phyloP scores from a whole-genome alignment of 2,113 vertebrate genomes.

The Lophochroa leadbeateri region DNA sequence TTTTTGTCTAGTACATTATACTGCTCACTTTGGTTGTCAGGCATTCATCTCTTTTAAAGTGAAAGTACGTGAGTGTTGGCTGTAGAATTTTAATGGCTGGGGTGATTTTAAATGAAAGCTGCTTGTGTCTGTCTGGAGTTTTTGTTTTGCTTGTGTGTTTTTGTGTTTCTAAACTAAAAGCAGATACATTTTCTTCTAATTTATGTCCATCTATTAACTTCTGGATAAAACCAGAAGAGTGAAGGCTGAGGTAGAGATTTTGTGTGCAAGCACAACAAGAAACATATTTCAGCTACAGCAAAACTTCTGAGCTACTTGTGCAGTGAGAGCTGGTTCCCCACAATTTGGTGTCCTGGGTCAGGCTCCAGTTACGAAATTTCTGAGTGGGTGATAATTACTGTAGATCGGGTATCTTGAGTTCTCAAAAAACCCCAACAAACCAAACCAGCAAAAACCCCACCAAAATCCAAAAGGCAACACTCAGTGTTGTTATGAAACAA shows the following conservation, averaged over 20 bases:
- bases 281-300: background rate
- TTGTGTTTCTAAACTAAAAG: background rate
- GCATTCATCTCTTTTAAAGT: slow-evolving; percentile 26
- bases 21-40: background rate
- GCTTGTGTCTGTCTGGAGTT: background rate
- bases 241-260: background rate
- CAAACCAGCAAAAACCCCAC: background rate
- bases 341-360: background rate
- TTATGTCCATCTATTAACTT: background rate
- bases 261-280: background rate
- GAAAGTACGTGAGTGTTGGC: slow-evolving; percentile 15
- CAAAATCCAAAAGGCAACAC: background rate
- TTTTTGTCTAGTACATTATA: background rate
- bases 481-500: background rate
- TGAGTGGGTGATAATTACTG: background rate
- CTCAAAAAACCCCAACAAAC: fast-evolving
- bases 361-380: background rate
- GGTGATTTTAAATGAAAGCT: slow-evolving; percentile 2
- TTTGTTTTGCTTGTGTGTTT: background rate
- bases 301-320: background rate
- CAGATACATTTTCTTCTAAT: background rate
- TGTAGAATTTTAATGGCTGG: slow-evolving; percentile 39
- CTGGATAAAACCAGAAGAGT: background rate
- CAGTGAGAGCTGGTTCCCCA: background rate
- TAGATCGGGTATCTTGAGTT: background rate